These are phyloP conservation scores for Drosophila lowei DNA, from an alignment of 1,140 invertebrate genomes.

Conservation along the genomic window DNA sequence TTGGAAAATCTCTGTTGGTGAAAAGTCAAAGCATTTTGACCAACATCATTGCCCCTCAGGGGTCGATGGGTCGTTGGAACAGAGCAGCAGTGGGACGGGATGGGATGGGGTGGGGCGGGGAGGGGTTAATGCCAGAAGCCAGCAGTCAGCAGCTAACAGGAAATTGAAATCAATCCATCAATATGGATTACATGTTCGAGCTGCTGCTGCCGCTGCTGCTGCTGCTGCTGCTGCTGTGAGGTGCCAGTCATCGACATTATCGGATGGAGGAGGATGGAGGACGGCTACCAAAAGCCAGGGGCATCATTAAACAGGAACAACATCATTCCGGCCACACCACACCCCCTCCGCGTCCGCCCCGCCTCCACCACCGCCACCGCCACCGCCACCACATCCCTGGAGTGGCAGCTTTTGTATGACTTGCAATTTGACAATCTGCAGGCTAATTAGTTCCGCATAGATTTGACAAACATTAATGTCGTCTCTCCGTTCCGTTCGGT, in stretches of 20 bases:
- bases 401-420: conserved; percentile 58
- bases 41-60: conserved; percentile 8
- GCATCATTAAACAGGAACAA: conserved; percentile 20
- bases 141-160: conserved; percentile 52
- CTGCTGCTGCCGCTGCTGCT: conserved; percentile 6
- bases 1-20: conserved; percentile 37
- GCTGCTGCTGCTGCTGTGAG: conserved; percentile 16
- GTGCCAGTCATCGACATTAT: conserved; percentile 68
- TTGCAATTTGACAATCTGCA: conserved; percentile 78
- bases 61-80: neutral
- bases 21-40: conserved; percentile 47
- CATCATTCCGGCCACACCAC: conserved; percentile 18
- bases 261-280: neutral
- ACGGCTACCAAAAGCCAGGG: conserved; percentile 20
- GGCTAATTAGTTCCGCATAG: conserved; percentile 79
- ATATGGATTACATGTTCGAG: conserved; percentile 74
- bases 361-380: neutral
- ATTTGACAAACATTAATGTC: conserved; percentile 78
- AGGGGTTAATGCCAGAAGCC: neutral
- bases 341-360: neutral
- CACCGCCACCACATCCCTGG: neutral
- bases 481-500: neutral
- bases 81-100: conserved; percentile 16
- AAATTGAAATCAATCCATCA: conserved; percentile 83
- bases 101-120: neutral